These are phyloP conservation scores for Arvicanthis niloticus DNA, from an alignment of 2,113 vertebrate genomes.

Conservation along the genomic window DNA sequence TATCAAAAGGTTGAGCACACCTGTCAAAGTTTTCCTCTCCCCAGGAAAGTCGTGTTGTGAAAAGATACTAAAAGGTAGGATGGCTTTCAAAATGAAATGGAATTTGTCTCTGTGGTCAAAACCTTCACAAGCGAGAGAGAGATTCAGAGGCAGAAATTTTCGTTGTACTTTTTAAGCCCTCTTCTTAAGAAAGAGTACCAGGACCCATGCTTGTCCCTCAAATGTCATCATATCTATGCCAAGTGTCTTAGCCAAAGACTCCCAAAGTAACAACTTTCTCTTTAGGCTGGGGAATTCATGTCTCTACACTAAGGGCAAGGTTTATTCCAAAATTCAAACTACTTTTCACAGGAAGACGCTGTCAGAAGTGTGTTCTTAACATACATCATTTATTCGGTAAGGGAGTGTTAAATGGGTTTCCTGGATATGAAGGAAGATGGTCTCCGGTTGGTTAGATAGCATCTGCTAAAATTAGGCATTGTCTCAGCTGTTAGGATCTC, in stretches of 20 bases:
- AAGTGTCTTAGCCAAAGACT: neutral
- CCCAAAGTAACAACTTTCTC: neutral
- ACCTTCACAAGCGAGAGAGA: neutral
- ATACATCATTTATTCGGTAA: neutral
- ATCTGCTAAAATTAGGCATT: constrained; percentile 8
- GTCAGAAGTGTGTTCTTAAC: neutral
- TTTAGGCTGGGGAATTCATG: neutral
- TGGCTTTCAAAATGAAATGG: neutral
- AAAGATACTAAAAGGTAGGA: neutral
- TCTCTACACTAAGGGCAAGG: neutral
- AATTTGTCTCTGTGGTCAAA: neutral
- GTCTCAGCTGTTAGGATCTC: constrained; percentile 3
- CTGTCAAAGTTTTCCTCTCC: neutral
- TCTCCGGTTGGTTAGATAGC: neutral
- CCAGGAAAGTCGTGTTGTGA: neutral
- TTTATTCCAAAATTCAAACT: neutral
- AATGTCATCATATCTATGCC: neutral
- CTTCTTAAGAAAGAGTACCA: neutral
- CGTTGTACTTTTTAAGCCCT: neutral
- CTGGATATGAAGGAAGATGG: neutral
- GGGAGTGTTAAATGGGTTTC: neutral
- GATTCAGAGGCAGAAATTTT: neutral
- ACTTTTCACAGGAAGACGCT: neutral
- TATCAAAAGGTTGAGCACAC: neutral
- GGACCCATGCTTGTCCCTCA: neutral